A percentile compares a stretch with the other conserved stretches of the same genome.
Evolutionary conservation across 64 coral and sea anemone species (phyloP).

Genomic region (Stylophora pistillata): DNA sequence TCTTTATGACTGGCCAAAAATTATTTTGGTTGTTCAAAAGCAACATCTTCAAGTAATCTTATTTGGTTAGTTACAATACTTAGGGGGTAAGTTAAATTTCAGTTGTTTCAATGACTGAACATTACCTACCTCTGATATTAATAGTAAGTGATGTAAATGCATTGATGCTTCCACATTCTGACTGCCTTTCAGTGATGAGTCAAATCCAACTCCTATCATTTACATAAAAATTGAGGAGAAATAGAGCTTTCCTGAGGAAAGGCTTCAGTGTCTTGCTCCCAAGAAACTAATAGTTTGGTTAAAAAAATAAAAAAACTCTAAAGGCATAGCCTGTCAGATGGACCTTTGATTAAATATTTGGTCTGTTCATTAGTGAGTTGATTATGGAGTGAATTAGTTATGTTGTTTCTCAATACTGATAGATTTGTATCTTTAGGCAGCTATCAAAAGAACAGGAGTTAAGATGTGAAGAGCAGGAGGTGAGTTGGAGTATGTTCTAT

Average conservation of each 20-base stretch:
- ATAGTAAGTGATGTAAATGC: too few species aligned
- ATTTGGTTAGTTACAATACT: too few species aligned
- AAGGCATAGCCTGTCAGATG: too few species aligned
- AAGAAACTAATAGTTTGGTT: not conserved
- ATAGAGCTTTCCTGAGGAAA: constrained; percentile 37
- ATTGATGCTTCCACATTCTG: not conserved
- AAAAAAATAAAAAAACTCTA: too few species aligned
- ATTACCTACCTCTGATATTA: too few species aligned
- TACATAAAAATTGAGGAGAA: not conserved
- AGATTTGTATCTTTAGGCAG: constrained; percentile 39
- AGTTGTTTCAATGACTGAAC: too few species aligned
- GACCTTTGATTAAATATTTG: too few species aligned
- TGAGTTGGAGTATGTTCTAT: constrained; percentile 8
- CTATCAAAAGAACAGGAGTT: constrained; percentile 52
- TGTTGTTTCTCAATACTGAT: not conserved
- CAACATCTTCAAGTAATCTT: too few species aligned
- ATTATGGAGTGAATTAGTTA: not conserved
- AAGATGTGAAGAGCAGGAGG: constrained; percentile 54
- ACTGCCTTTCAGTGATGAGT: constrained; percentile 16
- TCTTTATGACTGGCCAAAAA: not conserved
- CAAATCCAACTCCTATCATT: constrained; percentile 28
- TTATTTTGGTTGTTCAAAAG: too few species aligned
- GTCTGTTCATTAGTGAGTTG: not conserved
- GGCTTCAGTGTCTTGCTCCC: not conserved
- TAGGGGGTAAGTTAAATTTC: too few species aligned